A percentile compares a stretch with the other conserved stretches of the same genome.
phyloP scores from a whole-genome alignment of 2,888 invertebrate species.

The Coleophora deauratella region DNA sequence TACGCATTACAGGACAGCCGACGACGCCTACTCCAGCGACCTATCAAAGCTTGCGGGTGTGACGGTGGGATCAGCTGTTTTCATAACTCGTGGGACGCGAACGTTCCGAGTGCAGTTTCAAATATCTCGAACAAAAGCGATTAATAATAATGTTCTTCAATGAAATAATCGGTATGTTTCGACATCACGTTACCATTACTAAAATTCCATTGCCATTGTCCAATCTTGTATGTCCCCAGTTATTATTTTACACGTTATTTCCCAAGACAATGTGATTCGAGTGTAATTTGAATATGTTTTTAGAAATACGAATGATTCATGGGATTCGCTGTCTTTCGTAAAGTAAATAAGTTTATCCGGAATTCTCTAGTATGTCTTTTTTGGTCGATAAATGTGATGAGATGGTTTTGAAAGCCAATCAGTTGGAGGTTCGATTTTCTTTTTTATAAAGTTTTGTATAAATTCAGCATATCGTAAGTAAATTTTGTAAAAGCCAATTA shows the following conservation, averaged over 20 bases:
- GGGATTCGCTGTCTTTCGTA: conserved; percentile 45
- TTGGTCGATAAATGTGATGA: conserved; percentile 4
- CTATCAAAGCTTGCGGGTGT: conserved; percentile 44
- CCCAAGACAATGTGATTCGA: conserved; percentile 61
- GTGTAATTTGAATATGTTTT: conserved; percentile 62
- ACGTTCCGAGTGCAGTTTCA: conserved; percentile 36
- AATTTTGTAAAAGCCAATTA: conserved; percentile 44
- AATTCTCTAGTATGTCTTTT: conserved; percentile 3
- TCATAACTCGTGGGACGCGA: conserved; percentile 31
- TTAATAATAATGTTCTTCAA: conserved; percentile 56
- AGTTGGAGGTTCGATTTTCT: conserved; percentile 20
- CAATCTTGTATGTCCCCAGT: conserved; percentile 50
- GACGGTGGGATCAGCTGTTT: conserved; percentile 34
- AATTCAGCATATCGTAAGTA: conserved; percentile 5
- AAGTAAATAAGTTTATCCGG: conserved; percentile 18
- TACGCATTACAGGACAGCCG: conserved; percentile 34
- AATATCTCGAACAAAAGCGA: conserved; percentile 58
- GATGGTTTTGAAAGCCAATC: conserved; percentile 34
- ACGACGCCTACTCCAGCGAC: conserved; percentile 38
- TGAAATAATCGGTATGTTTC: conserved; percentile 54
- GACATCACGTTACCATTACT: conserved; percentile 60
- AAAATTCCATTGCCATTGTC: conserved; percentile 70
- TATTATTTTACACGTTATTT: conserved; percentile 42
- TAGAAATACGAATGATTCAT: conserved; percentile 64
- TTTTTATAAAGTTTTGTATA: conserved; percentile 16